Evolutionary conservation across 2,797 vertebrate genomes (phyloP).

Genomic region (Gila robusta): DNA sequence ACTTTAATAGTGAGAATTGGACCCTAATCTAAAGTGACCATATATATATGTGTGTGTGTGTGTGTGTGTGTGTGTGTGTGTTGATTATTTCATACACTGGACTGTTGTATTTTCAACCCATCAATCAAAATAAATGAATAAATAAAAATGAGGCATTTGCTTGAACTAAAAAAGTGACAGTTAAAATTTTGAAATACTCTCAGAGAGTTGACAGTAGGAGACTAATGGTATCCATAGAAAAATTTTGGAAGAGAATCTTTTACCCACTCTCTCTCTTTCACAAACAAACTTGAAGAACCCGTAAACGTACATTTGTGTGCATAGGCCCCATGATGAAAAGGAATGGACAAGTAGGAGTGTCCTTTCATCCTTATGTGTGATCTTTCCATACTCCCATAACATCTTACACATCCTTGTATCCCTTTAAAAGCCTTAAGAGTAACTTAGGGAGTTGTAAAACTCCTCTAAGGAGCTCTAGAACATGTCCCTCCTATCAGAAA

Average conservation of each 20-base stretch:
- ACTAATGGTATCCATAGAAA: background rate
- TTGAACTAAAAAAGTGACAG: background rate
- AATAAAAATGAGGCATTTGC: background rate
- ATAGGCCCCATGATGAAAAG: background rate
- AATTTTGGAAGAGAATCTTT: background rate
- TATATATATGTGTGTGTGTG: too few species aligned
- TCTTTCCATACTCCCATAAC: slow-evolving; percentile 8
- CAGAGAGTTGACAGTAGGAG: background rate
- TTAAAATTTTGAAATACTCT: background rate
- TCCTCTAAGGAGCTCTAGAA: slow-evolving; percentile 5
- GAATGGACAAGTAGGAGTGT: background rate
- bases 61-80: too few species aligned
- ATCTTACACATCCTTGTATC: slow-evolving; percentile 10
- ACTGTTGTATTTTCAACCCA: background rate
- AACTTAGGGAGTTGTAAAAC: background rate
- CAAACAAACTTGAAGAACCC: background rate
- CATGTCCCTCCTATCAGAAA: background rate
- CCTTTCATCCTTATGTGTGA: slow-evolving; percentile 8
- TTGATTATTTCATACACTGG: too few species aligned
- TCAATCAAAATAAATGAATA: background rate
- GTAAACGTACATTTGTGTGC: background rate
- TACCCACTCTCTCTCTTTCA: background rate
- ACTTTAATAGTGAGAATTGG: too few species aligned
- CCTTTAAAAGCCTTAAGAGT: slow-evolving; percentile 23
- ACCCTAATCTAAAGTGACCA: too few species aligned